Evolutionary conservation across 2,797 vertebrate genomes (phyloP), one percentile per base, ranked within the genome.

Genomic region (Danio choprae): DNA sequence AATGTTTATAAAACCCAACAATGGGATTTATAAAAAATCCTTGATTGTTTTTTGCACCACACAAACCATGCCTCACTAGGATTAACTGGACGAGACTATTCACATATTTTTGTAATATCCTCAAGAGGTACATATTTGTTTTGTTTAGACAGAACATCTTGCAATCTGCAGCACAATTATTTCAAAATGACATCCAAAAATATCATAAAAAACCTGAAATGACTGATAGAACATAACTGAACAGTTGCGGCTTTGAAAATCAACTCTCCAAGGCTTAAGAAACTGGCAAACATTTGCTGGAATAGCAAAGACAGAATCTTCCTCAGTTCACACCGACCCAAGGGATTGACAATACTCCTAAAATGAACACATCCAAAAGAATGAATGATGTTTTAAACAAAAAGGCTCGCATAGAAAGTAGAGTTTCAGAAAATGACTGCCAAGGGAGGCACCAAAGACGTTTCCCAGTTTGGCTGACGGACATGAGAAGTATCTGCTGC

Each of bases 301-400:
- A 77, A 53, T 40, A 36, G 64, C 41, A 40, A 76, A 53, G 62
- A 64, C 38, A 76, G 20, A 11, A 40, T 77, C 68, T 68, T 48
- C 22, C 53, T 69, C n/a, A 68, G 22, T 77, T 69, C 9, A 46
- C 75, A 68, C 53, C 15, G 20, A 68, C 53, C 41, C 53, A 13
- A 59, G 43, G n/a, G 64, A 77, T 43, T 10, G 75, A 1, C 16
- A 58, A 6, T 36, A n/a, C 16, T 67, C 18, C n/a, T 51, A 46
- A 56, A 55, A 38, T n/a, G 9, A 55, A 64, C 53, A 76, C 62
- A 77, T 48, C 9, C 74, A 0, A 46, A n/a, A 64, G 22, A 29
- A 29, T n/a, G 56, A 40, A 41, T 7, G 15, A 75, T 29, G 74
- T 53, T 20, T 56, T 13, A 18, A 76, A 43, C 18, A 58, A 15